A percentile compares a stretch with the other conserved stretches of the same genome.
Conservation (phyloP, 2,797 vertebrate genomes). For the Chrysocyon brachyurus region DNA sequence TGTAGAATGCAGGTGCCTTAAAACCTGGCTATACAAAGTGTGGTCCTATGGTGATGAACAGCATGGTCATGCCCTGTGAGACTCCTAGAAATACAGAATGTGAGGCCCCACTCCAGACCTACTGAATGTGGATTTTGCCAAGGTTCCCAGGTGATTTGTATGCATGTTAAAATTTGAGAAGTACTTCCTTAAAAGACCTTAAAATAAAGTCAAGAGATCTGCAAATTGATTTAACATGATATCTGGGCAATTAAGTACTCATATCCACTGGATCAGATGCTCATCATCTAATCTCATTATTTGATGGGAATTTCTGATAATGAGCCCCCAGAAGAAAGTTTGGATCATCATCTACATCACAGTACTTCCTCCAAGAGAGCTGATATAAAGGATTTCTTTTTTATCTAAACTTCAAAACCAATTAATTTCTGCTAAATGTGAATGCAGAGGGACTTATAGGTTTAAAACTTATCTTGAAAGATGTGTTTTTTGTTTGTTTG, state of each 20-base stretch:
- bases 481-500: background rate
- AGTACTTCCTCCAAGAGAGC: background rate
- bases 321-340: background rate
- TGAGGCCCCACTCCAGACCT: background rate
- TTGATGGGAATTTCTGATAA: slow-evolving; percentile 11
- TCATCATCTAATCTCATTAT: background rate
- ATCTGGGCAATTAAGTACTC: slow-evolving; percentile 18
- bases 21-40: background rate
- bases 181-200: background rate
- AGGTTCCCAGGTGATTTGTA: background rate
- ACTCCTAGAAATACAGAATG: background rate
- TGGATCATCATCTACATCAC: background rate
- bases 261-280: background rate
- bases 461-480: slow-evolving; percentile 30
- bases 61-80: background rate
- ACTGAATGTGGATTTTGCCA: background rate
- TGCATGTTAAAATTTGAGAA: slow-evolving; percentile 27
- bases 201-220: slow-evolving; percentile 14
- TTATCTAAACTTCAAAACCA: slow-evolving; percentile 47
- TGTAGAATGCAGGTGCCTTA: background rate
- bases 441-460: background rate
- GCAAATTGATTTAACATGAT: slow-evolving; percentile 25
- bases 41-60: no score
- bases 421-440: slow-evolving; percentile 55
- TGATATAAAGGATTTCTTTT: slow-evolving; percentile 21